Percentiles rank a stretch among this genome's conserved stretches.
Evolutionary conservation across 2,113 vertebrate species (phyloP).

Genomic region (Notothenia rossii): DNA sequence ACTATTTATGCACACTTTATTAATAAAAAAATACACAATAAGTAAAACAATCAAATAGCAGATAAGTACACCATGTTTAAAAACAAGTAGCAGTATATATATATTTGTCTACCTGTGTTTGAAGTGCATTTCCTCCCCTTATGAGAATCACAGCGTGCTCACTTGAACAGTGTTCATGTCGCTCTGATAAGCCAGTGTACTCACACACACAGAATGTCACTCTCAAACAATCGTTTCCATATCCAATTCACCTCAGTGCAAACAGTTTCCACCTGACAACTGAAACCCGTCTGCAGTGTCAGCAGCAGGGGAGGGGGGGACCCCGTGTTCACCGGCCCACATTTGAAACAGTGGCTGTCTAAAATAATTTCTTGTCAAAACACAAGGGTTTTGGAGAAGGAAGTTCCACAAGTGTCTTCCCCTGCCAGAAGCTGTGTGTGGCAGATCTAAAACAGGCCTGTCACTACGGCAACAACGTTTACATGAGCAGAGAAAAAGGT

Average conservation of each 20-base stretch:
- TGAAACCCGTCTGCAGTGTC: conserved; percentile 7
- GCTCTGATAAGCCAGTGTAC: conserved; percentile 8
- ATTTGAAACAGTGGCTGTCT: conserved; percentile 72
- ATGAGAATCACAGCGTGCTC: conserved; percentile 6
- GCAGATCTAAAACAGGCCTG: conserved; percentile 59
- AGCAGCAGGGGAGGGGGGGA: conserved; percentile 34
- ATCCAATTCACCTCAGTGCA: not conserved
- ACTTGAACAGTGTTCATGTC: not conserved
- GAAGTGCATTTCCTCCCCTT: not conserved
- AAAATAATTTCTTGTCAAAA: conserved; percentile 82
- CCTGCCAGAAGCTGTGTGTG: conserved; percentile 54
- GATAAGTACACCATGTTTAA: no score
- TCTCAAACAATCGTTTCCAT: not conserved
- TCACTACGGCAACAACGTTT: conserved; percentile 30
- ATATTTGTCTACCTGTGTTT: no score
- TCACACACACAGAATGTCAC: not conserved
- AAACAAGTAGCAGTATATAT: no score
- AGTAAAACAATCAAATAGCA: no score
- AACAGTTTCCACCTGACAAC: not conserved
- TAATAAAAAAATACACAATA: no score
- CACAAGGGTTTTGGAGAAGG: conserved; percentile 68
- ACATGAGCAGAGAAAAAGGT: conserved; percentile 16
- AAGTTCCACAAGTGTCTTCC: conserved; percentile 72
- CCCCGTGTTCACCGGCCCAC: conserved; percentile 54
- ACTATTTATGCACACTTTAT: no score